Conservation (phyloP, 2,797 vertebrate genomes). For the Anas capensis region DNA sequence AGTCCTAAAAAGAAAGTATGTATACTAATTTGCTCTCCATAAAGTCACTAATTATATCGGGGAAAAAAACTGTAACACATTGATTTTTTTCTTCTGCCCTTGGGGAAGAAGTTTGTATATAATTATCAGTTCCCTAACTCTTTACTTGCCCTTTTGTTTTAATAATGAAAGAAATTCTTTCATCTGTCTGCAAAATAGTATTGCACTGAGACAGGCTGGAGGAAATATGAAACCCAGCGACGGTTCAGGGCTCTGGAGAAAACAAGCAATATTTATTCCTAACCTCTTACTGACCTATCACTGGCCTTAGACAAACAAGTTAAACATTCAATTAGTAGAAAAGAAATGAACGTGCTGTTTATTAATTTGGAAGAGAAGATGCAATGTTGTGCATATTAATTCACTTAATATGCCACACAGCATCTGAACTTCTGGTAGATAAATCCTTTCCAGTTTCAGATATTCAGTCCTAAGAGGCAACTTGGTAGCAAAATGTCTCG, state of each 20-base stretch:
- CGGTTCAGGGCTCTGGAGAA: constrained; percentile 47
- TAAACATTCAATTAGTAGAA: constrained; percentile 70
- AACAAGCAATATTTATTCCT: constrained; percentile 45
- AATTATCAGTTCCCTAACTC: constrained; percentile 54
- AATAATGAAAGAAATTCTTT: constrained; percentile 60
- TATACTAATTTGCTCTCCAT: constrained; percentile 46
- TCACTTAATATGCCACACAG: neutral
- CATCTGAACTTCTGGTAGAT: constrained; percentile 2
- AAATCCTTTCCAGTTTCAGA: constrained; percentile 25
- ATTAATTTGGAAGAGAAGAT: constrained; percentile 59
- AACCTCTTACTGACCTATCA: constrained; percentile 54
- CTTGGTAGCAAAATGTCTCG: neutral
- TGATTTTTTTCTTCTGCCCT: constrained; percentile 9
- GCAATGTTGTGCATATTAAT: constrained; percentile 34
- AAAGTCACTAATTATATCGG: constrained; percentile 51
- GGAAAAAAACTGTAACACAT: neutral
- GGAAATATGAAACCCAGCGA: neutral
- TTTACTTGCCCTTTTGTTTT: constrained; percentile 59
- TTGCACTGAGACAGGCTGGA: constrained; percentile 34
- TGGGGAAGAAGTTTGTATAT: constrained; percentile 32
- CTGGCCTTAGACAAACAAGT: constrained; percentile 66
- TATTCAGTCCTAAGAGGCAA: constrained; percentile 9
- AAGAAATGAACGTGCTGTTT: constrained; percentile 44
- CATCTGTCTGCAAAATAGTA: constrained; percentile 43
- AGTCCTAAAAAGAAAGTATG: constrained; percentile 48